Evolutionary conservation across 92 coral and sea anemone species (phyloP).

Genomic region (Umimayanthus kanabou): DNA sequence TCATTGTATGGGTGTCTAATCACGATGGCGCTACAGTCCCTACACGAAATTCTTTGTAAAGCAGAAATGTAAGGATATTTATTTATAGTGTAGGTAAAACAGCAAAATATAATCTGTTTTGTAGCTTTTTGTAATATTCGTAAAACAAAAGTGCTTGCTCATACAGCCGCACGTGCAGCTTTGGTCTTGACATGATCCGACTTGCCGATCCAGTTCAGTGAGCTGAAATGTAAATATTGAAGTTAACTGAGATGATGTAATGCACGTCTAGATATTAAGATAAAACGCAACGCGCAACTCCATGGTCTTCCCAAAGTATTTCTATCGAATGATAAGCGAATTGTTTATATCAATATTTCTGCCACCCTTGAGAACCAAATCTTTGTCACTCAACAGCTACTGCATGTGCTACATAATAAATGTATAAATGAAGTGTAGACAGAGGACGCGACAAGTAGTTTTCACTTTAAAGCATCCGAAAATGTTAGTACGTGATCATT

Average conservation of each 20-base stretch:
- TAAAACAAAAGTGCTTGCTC: neutral
- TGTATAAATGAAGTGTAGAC: no score
- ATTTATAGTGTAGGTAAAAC: neutral
- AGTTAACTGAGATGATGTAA: neutral
- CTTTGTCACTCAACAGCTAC: no score
- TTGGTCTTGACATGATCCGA: neutral
- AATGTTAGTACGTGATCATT: neutral
- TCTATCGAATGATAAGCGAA: neutral
- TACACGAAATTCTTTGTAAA: neutral
- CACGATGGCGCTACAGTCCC: neutral
- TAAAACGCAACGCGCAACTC: neutral
- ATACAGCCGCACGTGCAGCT: neutral
- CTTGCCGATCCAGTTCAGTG: constrained; percentile 9
- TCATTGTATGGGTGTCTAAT: no score
- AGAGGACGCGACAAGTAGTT: neutral
- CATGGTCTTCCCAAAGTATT: neutral
- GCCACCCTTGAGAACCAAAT: neutral
- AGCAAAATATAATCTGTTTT: neutral
- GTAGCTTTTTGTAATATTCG: neutral
- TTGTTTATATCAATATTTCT: neutral
- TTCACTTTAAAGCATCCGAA: neutral
- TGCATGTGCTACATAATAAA: no score
- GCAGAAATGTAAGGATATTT: no score
- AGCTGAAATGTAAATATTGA: constrained; percentile 28
- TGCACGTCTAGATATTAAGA: neutral